Percentiles rank a stretch among this genome's conserved stretches.
These are phyloP conservation scores for Tortrix viridana DNA, from an alignment of 2,888 invertebrate genomes.

Conservation along the genomic window DNA sequence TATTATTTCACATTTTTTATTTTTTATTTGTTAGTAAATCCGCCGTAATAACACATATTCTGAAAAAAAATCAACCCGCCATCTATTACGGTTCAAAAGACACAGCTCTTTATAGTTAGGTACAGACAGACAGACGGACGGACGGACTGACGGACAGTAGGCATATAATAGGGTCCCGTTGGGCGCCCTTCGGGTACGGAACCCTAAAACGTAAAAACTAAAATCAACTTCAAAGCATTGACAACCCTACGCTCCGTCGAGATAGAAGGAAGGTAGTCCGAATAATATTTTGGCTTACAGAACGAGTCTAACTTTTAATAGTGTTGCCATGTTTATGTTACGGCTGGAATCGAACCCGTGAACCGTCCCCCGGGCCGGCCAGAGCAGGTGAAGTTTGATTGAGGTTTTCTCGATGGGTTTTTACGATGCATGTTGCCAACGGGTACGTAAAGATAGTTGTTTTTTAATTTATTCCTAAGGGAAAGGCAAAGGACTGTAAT, in stretches of 20 bases:
- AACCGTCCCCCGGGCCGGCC: slow-evolving; percentile 55
- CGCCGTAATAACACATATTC: no score
- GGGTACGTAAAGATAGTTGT: not conserved
- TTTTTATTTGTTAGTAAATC: no score
- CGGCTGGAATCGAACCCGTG: slow-evolving; percentile 65
- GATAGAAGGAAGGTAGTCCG: slow-evolving; percentile 79
- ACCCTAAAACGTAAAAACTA: not conserved
- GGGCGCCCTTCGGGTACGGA: no score
- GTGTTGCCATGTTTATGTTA: slow-evolving; percentile 82
- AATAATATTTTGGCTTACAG: slow-evolving; percentile 84
- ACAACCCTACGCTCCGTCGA: slow-evolving; percentile 67
- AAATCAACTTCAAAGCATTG: slow-evolving; percentile 44
- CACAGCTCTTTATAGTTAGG: no score
- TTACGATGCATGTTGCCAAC: slow-evolving; percentile 21
- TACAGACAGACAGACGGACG: no score
- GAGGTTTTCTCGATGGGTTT: slow-evolving; percentile 41
- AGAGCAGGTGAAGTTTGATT: slow-evolving; percentile 52
- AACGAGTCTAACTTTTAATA: slow-evolving; percentile 84
- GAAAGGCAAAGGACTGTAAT: no score
- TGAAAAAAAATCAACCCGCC: no score
- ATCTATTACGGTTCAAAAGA: no score
- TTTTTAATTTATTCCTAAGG: no score
- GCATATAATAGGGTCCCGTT: no score
- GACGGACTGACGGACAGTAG: no score
- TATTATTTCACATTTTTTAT: no score